Evolutionary conservation across 1,140 invertebrate genomes (phyloP).

Genomic region (Anastatus disparis): DNA sequence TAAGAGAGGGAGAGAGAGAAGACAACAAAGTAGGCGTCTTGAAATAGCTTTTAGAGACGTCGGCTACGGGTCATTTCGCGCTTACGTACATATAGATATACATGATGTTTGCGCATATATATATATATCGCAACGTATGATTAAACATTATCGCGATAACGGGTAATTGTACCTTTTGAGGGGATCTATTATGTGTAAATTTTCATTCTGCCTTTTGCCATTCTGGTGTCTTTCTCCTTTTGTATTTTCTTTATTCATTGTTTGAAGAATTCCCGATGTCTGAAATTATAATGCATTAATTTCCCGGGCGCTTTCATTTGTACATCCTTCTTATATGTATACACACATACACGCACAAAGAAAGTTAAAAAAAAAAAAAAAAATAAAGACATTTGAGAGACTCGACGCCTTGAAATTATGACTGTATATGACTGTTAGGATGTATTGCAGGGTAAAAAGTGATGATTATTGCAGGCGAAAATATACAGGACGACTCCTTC

Average conservation of each 20-base stretch:
- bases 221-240: constrained; percentile 26
- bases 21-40: constrained; percentile 26
- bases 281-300: constrained; percentile 39
- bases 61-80: constrained; percentile 20
- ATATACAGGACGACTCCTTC: constrained; percentile 16
- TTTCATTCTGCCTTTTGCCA: constrained; percentile 39
- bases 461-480: constrained; percentile 15
- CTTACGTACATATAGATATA: background rate
- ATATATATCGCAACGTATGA: constrained; percentile 34
- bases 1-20: background rate
- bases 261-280: constrained; percentile 35
- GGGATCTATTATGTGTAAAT: constrained; percentile 42
- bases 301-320: constrained; percentile 19
- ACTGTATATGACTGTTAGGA: no score
- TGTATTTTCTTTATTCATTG: constrained; percentile 29
- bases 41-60: constrained; percentile 30
- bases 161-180: constrained; percentile 36
- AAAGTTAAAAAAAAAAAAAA: no score
- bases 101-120: constrained; percentile 13
- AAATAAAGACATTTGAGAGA: no score
- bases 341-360: background rate
- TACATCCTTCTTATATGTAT: background rate
- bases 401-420: background rate
- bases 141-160: constrained; percentile 43
- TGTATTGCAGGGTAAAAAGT: constrained; percentile 15